A percentile compares a stretch with the other conserved stretches of the same genome.
Conservation (phyloP, 2,888 invertebrate species). For the Melanostoma scalare region DNA sequence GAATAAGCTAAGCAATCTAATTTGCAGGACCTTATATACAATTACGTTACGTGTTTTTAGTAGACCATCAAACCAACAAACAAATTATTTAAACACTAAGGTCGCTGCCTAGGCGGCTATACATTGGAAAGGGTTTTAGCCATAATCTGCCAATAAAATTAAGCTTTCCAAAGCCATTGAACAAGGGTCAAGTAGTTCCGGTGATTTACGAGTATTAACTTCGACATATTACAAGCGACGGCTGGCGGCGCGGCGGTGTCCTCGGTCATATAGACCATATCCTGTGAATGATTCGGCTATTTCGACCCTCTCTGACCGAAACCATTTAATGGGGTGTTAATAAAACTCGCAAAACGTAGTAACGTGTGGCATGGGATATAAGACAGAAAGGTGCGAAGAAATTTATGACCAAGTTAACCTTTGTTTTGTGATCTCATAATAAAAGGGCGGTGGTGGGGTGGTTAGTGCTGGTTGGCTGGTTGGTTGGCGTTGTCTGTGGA, state of each 20-base stretch:
- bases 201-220: slow-evolving; percentile 73
- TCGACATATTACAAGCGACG: slow-evolving; percentile 53
- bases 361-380: not conserved
- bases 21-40: slow-evolving; percentile 27
- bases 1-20: slow-evolving; percentile 43
- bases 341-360: slow-evolving; percentile 52
- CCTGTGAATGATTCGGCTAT: slow-evolving; percentile 59
- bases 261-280: slow-evolving; percentile 37
- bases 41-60: no score
- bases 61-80: slow-evolving; percentile 7
- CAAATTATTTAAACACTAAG: slow-evolving; percentile 52
- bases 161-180: slow-evolving; percentile 71
- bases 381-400: slow-evolving; percentile 59
- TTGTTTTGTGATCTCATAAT: slow-evolving; percentile 72
- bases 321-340: slow-evolving; percentile 71
- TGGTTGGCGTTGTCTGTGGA: not conserved
- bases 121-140: slow-evolving; percentile 28
- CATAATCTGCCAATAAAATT: slow-evolving; percentile 72
- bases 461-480: not conserved
- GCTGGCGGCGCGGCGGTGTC: slow-evolving; percentile 6
- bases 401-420: slow-evolving; percentile 70
- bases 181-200: slow-evolving; percentile 71
- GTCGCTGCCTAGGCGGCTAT: no score
- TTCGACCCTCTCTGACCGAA: slow-evolving; percentile 51
- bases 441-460: slow-evolving; percentile 31